Percentiles rank a stretch among this genome's conserved stretches.
Conservation (phyloP, 2,888 invertebrate species). For the Sminthurinus aureus region DNA sequence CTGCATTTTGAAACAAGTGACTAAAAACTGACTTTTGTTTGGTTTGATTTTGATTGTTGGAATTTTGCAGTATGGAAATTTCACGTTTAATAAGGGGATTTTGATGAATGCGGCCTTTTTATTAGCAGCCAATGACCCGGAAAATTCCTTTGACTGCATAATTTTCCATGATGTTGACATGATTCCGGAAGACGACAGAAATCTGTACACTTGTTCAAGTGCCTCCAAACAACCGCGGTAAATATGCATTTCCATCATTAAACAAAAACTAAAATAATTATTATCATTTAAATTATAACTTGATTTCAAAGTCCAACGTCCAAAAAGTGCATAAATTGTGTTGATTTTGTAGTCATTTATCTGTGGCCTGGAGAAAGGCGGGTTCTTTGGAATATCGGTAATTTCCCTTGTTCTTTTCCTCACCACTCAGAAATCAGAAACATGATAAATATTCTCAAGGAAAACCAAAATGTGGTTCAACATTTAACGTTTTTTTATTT, state of each 20-base stretch:
- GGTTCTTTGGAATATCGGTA: slow-evolving; percentile 83
- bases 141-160: slow-evolving; percentile 61
- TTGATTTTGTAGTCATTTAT: slow-evolving; percentile 74
- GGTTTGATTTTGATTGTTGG: slow-evolving; percentile 2
- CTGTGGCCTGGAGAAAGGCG: slow-evolving; percentile 74
- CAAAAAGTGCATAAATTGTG: too few relatives aligned
- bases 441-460: too few relatives aligned
- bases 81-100: slow-evolving; percentile 63
- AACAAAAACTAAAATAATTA: too few relatives aligned
- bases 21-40: background rate
- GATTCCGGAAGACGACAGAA: slow-evolving; percentile 89
- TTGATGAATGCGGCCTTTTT: slow-evolving; percentile 63
- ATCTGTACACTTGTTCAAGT: slow-evolving; percentile 88
- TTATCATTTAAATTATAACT: too few relatives aligned
- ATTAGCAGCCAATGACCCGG: slow-evolving; percentile 59
- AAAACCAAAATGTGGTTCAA: too few relatives aligned
- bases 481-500: too few relatives aligned
- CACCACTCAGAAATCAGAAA: too few relatives aligned
- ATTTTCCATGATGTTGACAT: slow-evolving; percentile 97
- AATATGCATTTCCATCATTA: too few relatives aligned
- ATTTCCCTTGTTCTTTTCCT: background rate
- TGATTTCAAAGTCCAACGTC: too few relatives aligned
- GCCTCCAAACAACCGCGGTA: slow-evolving; percentile 78
- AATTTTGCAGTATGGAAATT: slow-evolving; percentile 61
- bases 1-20: background rate